Conservation (phyloP, 2,797 vertebrate species). For the Onychomys arenicola region DNA sequence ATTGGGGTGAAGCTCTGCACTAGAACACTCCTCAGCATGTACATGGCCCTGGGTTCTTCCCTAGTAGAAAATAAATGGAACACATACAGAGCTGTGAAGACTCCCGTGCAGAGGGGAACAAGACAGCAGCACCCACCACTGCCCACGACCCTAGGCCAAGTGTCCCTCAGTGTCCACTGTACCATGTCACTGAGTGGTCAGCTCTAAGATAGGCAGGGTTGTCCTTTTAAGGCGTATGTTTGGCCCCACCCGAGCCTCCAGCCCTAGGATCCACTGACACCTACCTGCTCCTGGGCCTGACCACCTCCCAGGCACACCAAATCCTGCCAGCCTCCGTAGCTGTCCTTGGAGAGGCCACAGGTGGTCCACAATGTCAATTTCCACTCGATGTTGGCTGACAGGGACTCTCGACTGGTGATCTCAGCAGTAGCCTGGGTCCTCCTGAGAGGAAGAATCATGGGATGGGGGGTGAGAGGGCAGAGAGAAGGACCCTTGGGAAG, state of each 20-base stretch:
- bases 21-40: background rate
- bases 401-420: conserved; percentile 93
- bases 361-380: conserved; percentile 97
- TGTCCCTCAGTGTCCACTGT: background rate
- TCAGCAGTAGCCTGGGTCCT: conserved; percentile 93
- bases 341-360: conserved; percentile 95
- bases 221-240: background rate
- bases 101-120: background rate
- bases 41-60: background rate
- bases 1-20: too few relatives aligned
- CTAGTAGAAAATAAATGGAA: background rate
- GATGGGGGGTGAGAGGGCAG: background rate
- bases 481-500: background rate
- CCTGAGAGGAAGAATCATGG: conserved; percentile 83
- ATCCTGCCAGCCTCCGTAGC: conserved; percentile 96
- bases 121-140: too few relatives aligned
- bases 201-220: background rate
- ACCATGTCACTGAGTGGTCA: background rate
- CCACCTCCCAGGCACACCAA: conserved; percentile 96
- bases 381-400: conserved; percentile 94
- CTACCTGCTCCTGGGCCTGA: conserved; percentile 95
- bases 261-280: background rate
- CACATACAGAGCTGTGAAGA: background rate
- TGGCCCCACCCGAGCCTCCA: too few relatives aligned
- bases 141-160: background rate